Base-by-base conservation (phyloP, 2,797 vertebrate species). In the Ceyx erithaca region DNA sequence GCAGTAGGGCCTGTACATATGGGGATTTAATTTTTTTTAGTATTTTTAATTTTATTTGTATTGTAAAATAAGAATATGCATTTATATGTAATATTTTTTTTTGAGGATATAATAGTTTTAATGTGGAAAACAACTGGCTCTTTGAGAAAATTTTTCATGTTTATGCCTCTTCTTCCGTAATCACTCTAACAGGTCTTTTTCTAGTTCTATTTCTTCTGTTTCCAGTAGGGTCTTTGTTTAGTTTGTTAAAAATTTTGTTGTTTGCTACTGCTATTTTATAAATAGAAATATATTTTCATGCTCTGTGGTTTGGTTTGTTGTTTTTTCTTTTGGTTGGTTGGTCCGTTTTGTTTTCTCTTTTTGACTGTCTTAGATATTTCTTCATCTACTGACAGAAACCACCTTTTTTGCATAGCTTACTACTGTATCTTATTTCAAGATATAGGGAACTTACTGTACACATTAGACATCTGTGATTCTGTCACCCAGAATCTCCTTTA, bases 401-500 rank as follows among this genome's bases (percentile, higher is more conserved):
- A 12, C 40, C 54, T 7, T 73, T 8, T 67, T 86, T 58, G 17
- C 66, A 52, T 10, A 26, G 35, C n/a, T 66, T 78, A 76, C 41
- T 73, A 5, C n/a, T 58, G 7, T 57, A 48, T 45, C 40, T 30
- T 91, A 77, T 71, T 94, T 69, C 59, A 51, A 55, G 57, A 45
- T 89, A 49, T 43, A 68, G 33, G 31, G 35, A 82, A 86, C 80
- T 35, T 79, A 51, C 30, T 87, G 40, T 86, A 87, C 51, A 35
- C 46, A 22, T 31, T 69, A 57, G 22, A 55, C 13, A 90, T 48
- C 26, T 17, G 14, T 48, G 48, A 83, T 96, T 96, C 58, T 89
- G 52, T 12, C 28, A 96, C 43, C 14, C 64, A 92, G 26, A 92
- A 92, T 93, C n/a, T 13, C 2, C 20, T 68, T 76, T 95, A 66